Evolutionary conservation across 2,888 invertebrate species (phyloP).

Genomic region (Tryphoninae sp.): DNA sequence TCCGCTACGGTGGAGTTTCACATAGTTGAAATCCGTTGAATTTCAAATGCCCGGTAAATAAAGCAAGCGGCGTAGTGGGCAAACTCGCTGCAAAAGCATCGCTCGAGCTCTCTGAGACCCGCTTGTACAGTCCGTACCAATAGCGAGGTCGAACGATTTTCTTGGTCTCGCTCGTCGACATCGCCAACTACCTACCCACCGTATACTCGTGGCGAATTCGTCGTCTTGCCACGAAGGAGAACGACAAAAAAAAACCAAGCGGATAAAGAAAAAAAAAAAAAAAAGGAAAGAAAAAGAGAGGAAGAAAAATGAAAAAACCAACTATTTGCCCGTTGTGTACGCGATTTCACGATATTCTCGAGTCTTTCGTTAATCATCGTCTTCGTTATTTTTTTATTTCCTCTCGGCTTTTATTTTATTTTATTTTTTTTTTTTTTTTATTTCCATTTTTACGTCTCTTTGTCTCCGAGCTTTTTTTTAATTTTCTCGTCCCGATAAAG

Average conservation of each 20-base stretch:
- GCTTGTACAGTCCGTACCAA: conserved; percentile 61
- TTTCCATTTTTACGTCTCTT: not conserved
- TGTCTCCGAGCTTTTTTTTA: conserved; percentile 47
- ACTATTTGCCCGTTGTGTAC: conserved; percentile 60
- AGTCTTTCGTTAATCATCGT: conserved; percentile 65
- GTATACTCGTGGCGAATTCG: conserved; percentile 38
- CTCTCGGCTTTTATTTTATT: not conserved
- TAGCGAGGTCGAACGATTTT: conserved; percentile 63
- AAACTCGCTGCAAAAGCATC: conserved; percentile 65
- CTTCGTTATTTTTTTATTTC: conserved; percentile 56
- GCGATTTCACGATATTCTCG: conserved; percentile 59
- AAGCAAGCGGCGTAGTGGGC: conserved; percentile 68
- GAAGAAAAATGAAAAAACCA: conserved; percentile 27
- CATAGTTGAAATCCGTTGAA: conserved; percentile 72
- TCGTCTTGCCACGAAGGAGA: conserved; percentile 28
- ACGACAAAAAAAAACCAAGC: conserved; percentile 12
- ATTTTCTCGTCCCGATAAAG: conserved; percentile 50
- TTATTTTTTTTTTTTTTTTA: conserved; percentile 2
- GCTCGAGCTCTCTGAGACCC: conserved; percentile 50
- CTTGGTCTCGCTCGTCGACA: conserved; percentile 28
- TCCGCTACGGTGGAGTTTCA: conserved; percentile 35
- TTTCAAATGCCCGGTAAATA: conserved; percentile 75
- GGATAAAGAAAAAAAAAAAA: conserved; percentile 60
- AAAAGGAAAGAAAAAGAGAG: conserved; percentile 27
- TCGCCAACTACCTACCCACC: conserved; percentile 6